phyloP scores from a whole-genome alignment of 2,888 invertebrate genomes.

The Drosophila ezoana region DNA sequence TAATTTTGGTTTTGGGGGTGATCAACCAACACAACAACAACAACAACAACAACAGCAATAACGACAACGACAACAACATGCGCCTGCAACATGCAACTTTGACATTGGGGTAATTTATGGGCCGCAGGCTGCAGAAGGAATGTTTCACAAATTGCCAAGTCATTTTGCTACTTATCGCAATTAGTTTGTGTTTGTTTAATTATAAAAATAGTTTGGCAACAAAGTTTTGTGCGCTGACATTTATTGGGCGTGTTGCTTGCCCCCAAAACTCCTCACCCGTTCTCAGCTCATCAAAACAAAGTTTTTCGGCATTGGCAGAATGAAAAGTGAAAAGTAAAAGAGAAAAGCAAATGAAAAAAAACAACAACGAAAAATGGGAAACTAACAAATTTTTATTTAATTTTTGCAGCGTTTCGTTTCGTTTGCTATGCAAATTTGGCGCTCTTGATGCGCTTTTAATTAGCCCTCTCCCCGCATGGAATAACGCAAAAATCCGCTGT shows the following conservation, averaged over 20 bases:
- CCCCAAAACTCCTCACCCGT: not conserved
- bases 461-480: conserved; percentile 43
- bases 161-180: conserved; percentile 65
- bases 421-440: conserved; percentile 77
- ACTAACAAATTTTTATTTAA: conserved; percentile 69
- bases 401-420: conserved; percentile 70
- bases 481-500: conserved; percentile 65
- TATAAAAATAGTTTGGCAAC: conserved; percentile 73
- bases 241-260: conserved; percentile 61
- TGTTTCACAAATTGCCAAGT: conserved; percentile 42
- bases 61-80: not conserved
- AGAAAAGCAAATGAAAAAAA: conserved; percentile 13
- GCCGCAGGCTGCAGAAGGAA: conserved; percentile 13
- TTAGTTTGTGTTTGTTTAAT: conserved; percentile 71
- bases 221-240: conserved; percentile 71
- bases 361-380: conserved; percentile 30
- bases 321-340: conserved; percentile 53
- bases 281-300: conserved; percentile 46
- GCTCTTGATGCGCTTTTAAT: conserved; percentile 79
- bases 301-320: conserved; percentile 58
- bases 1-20: too few species aligned
- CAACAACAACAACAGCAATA: not conserved
- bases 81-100: conserved; percentile 16
- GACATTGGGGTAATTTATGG: conserved; percentile 42
- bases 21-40: not conserved